Evolutionary conservation across 2,888 invertebrate species (phyloP), one percentile per base, ranked within the genome.

Genomic region (Junonia oenone): DNA sequence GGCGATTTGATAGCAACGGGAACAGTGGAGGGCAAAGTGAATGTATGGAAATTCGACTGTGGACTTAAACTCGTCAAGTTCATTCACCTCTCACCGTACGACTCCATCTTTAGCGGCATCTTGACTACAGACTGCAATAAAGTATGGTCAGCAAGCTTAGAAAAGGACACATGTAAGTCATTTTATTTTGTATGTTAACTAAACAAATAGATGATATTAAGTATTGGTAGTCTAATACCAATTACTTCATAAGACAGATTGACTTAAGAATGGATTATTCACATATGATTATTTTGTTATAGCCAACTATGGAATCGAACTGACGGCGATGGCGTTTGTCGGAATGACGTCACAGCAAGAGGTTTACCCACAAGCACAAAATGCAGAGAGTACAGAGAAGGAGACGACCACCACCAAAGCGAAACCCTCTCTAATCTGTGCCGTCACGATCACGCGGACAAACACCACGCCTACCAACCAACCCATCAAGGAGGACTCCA

Each of bases 31-130:
- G 94, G 94, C 27, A 92, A 93, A 56, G 92, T 98, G 63, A 95
- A 94, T 62, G 92, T 98, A 29, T 98, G 97, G 95, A 95, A 95
- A 76, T 94, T 96, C 58, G 93, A 94, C 62, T 94, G 95, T 55
- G 95, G 96, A 68, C 90, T 96, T 45, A 95, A 94, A 68, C 83
- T 93, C 55, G 92, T 92, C 69, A 93, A 93, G 72, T 92, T 91
- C 64, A 92, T 94, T 62, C 81, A 82, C 58, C 73, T 90, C 6
- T 83, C 90, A 33, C 82, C 90, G 2, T 88, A 89, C 58, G 90
- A 91, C 68, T 89, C 91, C 22, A 88, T 90, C 64, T 90, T 90
- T 68, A 88, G 88, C 63, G 89, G 88, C 0, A 81, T 90, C 60
- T 71, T 90, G 51, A 68, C 82, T 33, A 77, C 81, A 2, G 89